These are phyloP conservation scores for Crambe crambe DNA, from an alignment of 37 sponge, comb jelly and placozoan genomes.

Conservation along the genomic window DNA sequence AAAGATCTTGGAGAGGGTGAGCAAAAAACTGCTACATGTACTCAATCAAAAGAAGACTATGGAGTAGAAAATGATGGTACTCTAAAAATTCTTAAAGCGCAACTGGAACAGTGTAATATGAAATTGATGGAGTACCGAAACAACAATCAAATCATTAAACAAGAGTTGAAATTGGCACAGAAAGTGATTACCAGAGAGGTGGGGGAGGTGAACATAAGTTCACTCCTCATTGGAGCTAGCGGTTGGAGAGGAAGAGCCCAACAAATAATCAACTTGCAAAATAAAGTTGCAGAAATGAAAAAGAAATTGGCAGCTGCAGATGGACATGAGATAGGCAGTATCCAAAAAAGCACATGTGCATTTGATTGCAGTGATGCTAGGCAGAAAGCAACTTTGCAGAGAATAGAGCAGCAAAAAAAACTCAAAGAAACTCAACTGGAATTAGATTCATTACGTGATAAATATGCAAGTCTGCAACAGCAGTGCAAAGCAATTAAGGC, in stretches of 20 bases:
- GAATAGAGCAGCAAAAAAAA: slow-evolving; percentile 59
- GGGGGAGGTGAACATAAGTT: slow-evolving; percentile 47
- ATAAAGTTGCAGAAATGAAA: slow-evolving; percentile 55
- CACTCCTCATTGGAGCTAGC: slow-evolving; percentile 19
- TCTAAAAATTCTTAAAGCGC: slow-evolving; percentile 39
- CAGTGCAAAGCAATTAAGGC: slow-evolving; percentile 67
- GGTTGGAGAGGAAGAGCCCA: slow-evolving; percentile 86
- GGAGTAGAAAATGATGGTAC: background rate
- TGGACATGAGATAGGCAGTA: background rate
- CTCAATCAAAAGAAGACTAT: background rate
- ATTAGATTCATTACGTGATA: slow-evolving; percentile 34
- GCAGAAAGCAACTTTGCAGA: slow-evolving; percentile 42
- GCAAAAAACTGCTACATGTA: background rate
- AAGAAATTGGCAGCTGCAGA: slow-evolving; percentile 12
- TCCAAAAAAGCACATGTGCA: background rate
- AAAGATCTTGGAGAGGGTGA: background rate
- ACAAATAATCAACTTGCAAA: slow-evolving; percentile 71
- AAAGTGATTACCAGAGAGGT: slow-evolving; percentile 65
- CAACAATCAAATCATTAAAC: slow-evolving; percentile 60
- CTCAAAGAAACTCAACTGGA: slow-evolving; percentile 43
- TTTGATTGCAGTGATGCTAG: slow-evolving; percentile 12
- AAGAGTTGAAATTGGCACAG: slow-evolving; percentile 75
- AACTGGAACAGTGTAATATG: slow-evolving; percentile 44
- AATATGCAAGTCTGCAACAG: slow-evolving; percentile 37
- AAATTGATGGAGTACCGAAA: slow-evolving; percentile 57